A percentile compares a stretch with the other conserved stretches of the same genome.
phyloP scores from a whole-genome alignment of 1,140 invertebrate species.

The Meloidogyne floridensis region DNA sequence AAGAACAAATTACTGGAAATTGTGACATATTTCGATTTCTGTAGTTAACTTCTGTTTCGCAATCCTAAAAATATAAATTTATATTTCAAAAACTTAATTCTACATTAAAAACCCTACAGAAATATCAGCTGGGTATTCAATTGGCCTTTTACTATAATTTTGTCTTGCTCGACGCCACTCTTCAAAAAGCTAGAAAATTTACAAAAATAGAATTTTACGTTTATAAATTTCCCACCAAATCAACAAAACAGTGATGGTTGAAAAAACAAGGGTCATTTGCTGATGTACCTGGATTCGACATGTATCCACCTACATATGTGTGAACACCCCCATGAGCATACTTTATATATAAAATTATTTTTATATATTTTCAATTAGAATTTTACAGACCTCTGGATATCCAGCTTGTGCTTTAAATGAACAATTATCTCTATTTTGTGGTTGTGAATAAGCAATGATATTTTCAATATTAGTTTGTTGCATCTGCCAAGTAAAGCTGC shows the following conservation, averaged over 20 bases:
- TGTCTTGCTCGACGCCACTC: constrained; percentile 29
- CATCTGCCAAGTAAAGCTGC: constrained; percentile 28
- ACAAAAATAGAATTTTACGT: not conserved
- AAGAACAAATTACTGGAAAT: constrained; percentile 27
- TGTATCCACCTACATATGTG: constrained; percentile 59
- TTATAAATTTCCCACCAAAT: constrained; percentile 48
- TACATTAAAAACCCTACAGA: not conserved
- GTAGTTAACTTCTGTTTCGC: constrained; percentile 51
- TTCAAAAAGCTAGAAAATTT: constrained; percentile 42
- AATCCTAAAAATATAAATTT: constrained; percentile 23
- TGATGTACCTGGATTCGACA: constrained; percentile 28
- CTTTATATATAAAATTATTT: constrained; percentile 26
- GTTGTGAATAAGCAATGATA: constrained; percentile 38
- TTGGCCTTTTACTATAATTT: constrained; percentile 49
- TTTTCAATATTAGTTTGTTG: constrained; percentile 38
- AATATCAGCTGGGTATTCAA: constrained; percentile 50
- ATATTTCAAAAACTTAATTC: not conserved
- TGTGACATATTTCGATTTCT: constrained; percentile 51
- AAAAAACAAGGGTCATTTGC: constrained; percentile 54
- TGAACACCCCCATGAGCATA: constrained; percentile 61
- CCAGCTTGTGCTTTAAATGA: not conserved
- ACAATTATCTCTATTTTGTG: not conserved
- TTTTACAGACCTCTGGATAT: constrained; percentile 5
- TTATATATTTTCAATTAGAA: too few relatives aligned
- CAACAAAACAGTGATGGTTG: constrained; percentile 66